A percentile compares a stretch with the other conserved stretches of the same genome.
Evolutionary conservation across 2,888 invertebrate genomes (phyloP).

Genomic region (Adineta ricciae): DNA sequence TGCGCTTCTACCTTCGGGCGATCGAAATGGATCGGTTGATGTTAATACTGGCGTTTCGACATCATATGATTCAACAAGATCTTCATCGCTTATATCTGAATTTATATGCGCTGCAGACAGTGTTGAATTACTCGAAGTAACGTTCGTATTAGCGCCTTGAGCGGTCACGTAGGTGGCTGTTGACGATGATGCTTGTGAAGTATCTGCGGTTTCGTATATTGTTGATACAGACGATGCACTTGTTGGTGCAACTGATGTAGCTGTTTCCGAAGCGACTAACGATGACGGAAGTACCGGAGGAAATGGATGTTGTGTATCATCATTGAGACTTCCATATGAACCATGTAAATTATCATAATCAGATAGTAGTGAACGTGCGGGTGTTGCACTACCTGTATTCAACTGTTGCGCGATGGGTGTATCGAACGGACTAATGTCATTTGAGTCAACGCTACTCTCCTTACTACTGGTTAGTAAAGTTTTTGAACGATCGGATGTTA

Average conservation of each 20-base stretch:
- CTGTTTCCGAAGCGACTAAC: not conserved
- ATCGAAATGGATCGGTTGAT: not conserved
- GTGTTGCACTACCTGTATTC: not conserved
- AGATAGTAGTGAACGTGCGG: not conserved
- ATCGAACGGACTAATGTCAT: not conserved
- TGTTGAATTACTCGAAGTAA: not conserved
- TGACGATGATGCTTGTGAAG: not conserved
- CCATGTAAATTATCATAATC: constrained; percentile 23
- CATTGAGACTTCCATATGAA: not conserved
- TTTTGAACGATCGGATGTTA: not conserved
- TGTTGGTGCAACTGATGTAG: not conserved
- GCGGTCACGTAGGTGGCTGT: not conserved
- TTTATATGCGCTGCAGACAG: not conserved
- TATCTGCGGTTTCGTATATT: not conserved
- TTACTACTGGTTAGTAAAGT: not conserved
- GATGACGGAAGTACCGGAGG: not conserved
- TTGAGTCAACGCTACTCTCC: constrained; percentile 5
- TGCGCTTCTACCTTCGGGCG: not conserved
- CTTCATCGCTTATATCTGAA: constrained; percentile 10
- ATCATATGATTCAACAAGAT: constrained; percentile 11
- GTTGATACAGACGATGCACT: not conserved
- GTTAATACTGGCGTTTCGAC: not conserved
- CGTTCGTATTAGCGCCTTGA: too few relatives aligned
- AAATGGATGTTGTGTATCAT: not conserved
- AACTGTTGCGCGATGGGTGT: not conserved